Percentiles rank a stretch among this genome's conserved stretches.
phyloP scores from a whole-genome alignment of 2,888 invertebrate genomes.

The Cacoxenus indagator region DNA sequence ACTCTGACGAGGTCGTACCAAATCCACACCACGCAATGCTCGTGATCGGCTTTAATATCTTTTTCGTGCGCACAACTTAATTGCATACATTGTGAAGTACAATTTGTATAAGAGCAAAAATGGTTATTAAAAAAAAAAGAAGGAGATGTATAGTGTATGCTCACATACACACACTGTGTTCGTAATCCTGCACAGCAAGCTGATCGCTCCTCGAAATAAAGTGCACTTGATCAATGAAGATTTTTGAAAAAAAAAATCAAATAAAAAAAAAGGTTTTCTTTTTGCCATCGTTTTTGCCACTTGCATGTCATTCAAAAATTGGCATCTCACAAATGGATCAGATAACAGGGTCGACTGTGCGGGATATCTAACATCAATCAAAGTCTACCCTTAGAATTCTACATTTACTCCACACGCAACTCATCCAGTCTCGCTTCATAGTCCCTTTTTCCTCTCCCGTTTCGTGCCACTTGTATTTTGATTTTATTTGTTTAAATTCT shows the following conservation, averaged over 20 bases:
- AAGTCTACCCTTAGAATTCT: constrained; percentile 17
- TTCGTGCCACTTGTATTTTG: background rate
- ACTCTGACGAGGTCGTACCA: background rate
- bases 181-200: no score
- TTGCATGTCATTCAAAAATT: constrained; percentile 61
- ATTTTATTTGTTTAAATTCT: constrained; percentile 36
- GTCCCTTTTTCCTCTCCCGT: background rate
- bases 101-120: constrained; percentile 13
- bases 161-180: no score
- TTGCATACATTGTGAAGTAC: constrained; percentile 54
- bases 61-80: constrained; percentile 59
- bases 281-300: constrained; percentile 37
- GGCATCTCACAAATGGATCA: constrained; percentile 49
- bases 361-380: constrained; percentile 46
- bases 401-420: no score
- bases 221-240: background rate
- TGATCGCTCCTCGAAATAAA: background rate
- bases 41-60: constrained; percentile 53
- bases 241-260: constrained; percentile 5
- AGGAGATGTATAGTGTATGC: no score
- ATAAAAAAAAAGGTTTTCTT: background rate
- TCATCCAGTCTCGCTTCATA: no score
- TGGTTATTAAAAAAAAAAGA: background rate
- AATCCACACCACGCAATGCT: constrained; percentile 49
- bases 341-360: constrained; percentile 30